Conservation (phyloP, 2,113 vertebrate genomes). For the Taurulus bubalis region DNA sequence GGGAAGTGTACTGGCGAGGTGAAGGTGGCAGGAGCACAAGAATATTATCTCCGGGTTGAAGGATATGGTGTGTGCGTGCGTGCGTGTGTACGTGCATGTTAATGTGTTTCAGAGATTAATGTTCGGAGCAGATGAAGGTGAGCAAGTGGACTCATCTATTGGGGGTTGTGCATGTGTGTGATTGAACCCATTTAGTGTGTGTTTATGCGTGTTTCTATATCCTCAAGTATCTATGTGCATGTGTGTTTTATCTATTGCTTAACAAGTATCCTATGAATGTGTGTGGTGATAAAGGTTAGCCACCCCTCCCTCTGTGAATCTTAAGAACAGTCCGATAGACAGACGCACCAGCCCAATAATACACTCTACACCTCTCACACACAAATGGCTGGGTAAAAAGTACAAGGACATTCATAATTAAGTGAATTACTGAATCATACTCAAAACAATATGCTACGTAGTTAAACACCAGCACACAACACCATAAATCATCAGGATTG, state of each 20-base stretch:
- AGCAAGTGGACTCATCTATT: neutral
- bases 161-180: neutral
- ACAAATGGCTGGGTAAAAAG: neutral
- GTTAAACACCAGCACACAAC: neutral
- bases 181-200: neutral
- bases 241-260: constrained; percentile 35
- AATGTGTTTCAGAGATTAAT: constrained; percentile 8
- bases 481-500: neutral
- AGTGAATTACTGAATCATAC: neutral
- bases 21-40: neutral
- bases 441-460: neutral
- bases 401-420: neutral
- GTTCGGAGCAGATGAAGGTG: neutral
- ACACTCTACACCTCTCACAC: constrained; percentile 50
- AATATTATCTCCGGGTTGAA: constrained; percentile 4
- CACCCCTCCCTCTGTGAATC: constrained; percentile 9
- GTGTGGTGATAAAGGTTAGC: neutral
- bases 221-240: neutral
- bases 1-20: neutral
- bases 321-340: constrained; percentile 23
- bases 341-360: constrained; percentile 45
- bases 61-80: neutral
- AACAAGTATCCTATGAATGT: constrained; percentile 24
- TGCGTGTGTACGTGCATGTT: neutral
- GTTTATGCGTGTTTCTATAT: neutral